phyloP scores from a whole-genome alignment of 2,797 vertebrate genomes.

The Bradypodion pumilum region DNA sequence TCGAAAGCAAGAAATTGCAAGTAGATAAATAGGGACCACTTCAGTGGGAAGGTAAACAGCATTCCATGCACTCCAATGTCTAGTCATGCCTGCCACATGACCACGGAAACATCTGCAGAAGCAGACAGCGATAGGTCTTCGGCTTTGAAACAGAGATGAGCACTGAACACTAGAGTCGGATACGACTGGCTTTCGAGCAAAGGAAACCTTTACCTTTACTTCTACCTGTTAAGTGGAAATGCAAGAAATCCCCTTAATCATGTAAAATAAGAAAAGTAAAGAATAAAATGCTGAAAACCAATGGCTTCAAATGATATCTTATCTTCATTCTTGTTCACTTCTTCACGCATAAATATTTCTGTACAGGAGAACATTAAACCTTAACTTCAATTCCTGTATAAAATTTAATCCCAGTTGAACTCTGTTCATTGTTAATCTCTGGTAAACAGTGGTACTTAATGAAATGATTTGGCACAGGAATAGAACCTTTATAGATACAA shows the following conservation, averaged over 20 bases:
- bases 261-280: not conserved
- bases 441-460: conserved; percentile 42
- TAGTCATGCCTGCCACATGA: no score
- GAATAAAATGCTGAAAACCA: not conserved
- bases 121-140: no score
- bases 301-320: not conserved
- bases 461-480: conserved; percentile 46
- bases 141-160: no score
- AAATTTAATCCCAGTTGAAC: conserved; percentile 59
- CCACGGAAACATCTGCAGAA: no score
- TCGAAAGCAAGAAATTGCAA: no score
- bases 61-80: no score
- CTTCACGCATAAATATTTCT: not conserved
- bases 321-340: not conserved
- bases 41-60: no score
- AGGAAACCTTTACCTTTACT: no score
- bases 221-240: not conserved
- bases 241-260: not conserved
- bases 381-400: not conserved
- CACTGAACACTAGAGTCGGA: no score
- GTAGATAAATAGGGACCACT: no score
- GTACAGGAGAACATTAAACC: conserved; percentile 12
- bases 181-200: no score
- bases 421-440: conserved; percentile 41
- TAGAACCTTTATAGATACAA: conserved; percentile 38